Evolutionary conservation across 2,888 invertebrate genomes (phyloP).

Genomic region (Noctua pronuba): DNA sequence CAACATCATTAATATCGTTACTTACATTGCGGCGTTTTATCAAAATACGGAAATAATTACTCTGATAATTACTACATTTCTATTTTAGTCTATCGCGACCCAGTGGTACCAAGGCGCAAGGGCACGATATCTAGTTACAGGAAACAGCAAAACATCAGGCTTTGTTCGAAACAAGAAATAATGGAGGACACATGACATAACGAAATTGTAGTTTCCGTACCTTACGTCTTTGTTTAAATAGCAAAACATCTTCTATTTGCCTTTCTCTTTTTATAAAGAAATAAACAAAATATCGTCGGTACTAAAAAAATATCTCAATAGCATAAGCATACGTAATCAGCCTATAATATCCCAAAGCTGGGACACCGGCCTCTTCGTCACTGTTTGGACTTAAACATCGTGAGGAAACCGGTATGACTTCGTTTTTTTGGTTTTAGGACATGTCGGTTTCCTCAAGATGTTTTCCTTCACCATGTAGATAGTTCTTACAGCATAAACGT

Average conservation of each 20-base stretch:
- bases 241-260: not conserved
- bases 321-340: not conserved
- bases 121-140: constrained; percentile 33
- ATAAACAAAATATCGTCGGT: not conserved
- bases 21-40: not conserved
- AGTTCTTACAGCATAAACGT: not conserved
- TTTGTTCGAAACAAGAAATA: constrained; percentile 36
- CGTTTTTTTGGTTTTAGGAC: not conserved
- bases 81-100: constrained; percentile 11
- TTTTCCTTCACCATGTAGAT: not conserved
- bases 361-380: not conserved
- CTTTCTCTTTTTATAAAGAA: not conserved
- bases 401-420: not conserved
- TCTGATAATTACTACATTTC: not conserved
- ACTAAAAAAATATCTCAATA: not conserved
- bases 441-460: not conserved
- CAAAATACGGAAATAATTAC: constrained; percentile 3
- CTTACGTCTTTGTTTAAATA: constrained; percentile 1
- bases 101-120: constrained; percentile 8
- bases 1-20: not conserved
- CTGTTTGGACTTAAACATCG: not conserved
- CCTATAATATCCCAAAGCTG: not conserved
- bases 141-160: constrained; percentile 19
- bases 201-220: constrained; percentile 22
- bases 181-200: constrained; percentile 35